Evolutionary conservation across 2,113 vertebrate species (phyloP).

Genomic region (Lycocorax pyrrhopterus): DNA sequence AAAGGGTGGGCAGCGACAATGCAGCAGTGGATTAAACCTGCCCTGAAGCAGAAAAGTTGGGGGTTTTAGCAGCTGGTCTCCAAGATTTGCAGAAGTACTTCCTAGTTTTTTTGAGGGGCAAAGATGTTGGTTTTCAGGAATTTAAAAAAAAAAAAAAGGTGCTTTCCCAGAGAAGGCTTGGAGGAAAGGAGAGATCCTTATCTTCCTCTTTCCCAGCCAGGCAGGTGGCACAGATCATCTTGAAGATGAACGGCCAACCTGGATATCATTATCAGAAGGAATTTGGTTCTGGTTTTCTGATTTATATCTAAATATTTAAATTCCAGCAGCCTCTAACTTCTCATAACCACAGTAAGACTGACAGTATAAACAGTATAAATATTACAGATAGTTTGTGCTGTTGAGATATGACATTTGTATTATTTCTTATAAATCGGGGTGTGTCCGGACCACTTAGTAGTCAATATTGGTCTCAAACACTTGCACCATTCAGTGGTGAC

Average conservation of each 20-base stretch:
- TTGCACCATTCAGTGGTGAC: not conserved
- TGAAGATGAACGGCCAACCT: not conserved
- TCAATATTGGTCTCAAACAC: not conserved
- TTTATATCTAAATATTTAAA: not conserved
- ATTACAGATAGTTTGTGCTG: not conserved
- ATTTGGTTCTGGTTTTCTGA: not conserved
- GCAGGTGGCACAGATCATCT: not conserved
- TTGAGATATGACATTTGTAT: not conserved
- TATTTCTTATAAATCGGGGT: not conserved
- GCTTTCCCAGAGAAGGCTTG: not conserved
- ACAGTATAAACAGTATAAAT: not conserved
- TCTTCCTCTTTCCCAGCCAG: not conserved
- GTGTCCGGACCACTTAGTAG: not conserved
- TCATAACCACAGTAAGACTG: not conserved
- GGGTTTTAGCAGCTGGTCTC: not conserved
- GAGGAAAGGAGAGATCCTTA: not conserved
- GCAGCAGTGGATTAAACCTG: not conserved
- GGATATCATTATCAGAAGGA: not conserved
- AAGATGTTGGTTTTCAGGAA: not conserved
- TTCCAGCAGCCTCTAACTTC: not conserved
- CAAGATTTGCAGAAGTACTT: not conserved
- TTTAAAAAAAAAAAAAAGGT: fast-evolving
- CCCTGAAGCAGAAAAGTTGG: not conserved
- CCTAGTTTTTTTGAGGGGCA: fast-evolving
- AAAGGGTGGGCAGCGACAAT: not conserved